Evolutionary conservation across 2,888 invertebrate species (phyloP), one percentile per base, ranked within the genome.

Genomic region (Phengaris arion): DNA sequence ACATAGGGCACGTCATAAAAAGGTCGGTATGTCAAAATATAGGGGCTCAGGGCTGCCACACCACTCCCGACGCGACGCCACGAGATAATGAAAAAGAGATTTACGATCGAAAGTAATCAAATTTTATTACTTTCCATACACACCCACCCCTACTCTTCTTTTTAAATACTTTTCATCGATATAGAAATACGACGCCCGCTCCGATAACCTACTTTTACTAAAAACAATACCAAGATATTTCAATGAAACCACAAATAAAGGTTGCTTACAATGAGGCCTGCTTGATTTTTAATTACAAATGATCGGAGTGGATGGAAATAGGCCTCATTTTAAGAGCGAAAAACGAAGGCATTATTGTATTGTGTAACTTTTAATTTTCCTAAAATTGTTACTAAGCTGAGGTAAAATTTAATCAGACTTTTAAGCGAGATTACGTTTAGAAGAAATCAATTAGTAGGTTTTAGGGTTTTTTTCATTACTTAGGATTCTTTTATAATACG

Each of bases 31-130:
- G 93, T 93, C 93, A 93, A 90, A 93, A 93, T 90, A 92, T 90
- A 83, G 91, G 91, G 93, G 89, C 91, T 91, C 87, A 85, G 87
- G 87, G 85, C 85, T 84, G 84, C 84, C 84, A 85, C 87, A 81
- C 77, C 83, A 82, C 83, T 84, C 84, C 84, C 84, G 83, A 81
- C 55, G 82, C 85, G 86, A 86, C 87, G 88, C 85, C 85, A 83
- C 83, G 85, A 89, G 89, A 90, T 92, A 92, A 92, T 92, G 91
- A 92, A 91, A 93, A 92, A 89, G 88, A 93, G 93, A 93, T 93
- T 93, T 92, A 93, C 91, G 93, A 89, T 89, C 87, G 87, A 88
- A 64, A 83, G 87, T 91, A 93, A 93, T 93, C 91, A 90, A 92
- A 91, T 91, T 92, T 92, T 93, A 93, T 90, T 88, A 87, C 88